These are phyloP conservation scores for Agriopis marginaria DNA, from an alignment of 2,888 invertebrate genomes.

Conservation along the genomic window DNA sequence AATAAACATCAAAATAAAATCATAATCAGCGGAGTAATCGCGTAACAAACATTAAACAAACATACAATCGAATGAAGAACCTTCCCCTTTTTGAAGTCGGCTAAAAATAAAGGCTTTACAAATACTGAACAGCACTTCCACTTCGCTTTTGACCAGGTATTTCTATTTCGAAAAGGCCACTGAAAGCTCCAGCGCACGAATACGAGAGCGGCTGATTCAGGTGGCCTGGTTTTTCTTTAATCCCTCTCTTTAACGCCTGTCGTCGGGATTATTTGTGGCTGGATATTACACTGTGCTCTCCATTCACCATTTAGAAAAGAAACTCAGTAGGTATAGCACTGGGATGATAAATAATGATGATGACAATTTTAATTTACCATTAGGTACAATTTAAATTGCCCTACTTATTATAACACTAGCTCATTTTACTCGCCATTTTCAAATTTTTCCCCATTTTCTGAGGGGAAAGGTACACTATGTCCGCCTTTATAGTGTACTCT, in stretches of 20 bases:
- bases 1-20: no score
- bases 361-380: neutral
- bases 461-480: no score
- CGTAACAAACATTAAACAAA: no score
- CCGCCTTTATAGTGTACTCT: no score
- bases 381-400: no score
- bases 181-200: neutral
- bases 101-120: no score
- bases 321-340: neutral
- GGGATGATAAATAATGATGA: neutral
- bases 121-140: neutral
- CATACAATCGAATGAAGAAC: no score
- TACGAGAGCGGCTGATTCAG: conserved; percentile 10
- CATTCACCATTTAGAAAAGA: neutral
- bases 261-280: conserved; percentile 5
- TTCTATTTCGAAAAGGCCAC: neutral
- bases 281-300: neutral
- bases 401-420: no score
- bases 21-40: no score
- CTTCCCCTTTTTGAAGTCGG: no score
- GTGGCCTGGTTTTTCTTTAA: conserved; percentile 17
- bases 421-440: no score
- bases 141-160: neutral
- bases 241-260: conserved; percentile 28
- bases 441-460: no score